phyloP scores from a whole-genome alignment of 2,888 invertebrate species.

The Oligia fasciuncula region DNA sequence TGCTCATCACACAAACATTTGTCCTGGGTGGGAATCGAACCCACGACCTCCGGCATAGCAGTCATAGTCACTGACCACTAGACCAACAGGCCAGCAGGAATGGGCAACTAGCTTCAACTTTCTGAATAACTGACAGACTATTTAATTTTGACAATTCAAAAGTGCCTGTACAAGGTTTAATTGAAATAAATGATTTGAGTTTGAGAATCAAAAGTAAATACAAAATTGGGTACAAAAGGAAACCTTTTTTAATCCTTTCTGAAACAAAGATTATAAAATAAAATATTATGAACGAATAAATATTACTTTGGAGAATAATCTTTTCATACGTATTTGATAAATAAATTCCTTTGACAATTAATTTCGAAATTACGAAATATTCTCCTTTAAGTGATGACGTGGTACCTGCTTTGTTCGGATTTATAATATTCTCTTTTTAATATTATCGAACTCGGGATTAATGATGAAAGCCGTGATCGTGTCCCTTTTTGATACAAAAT shows the following conservation, averaged over 20 bases:
- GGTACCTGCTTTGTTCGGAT: background rate
- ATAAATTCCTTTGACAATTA: constrained; percentile 9
- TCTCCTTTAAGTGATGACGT: background rate
- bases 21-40: too few species aligned
- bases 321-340: constrained; percentile 2
- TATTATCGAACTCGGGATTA: background rate
- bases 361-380: constrained; percentile 7
- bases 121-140: too few species aligned
- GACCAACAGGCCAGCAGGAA: too few species aligned
- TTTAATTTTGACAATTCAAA: too few species aligned
- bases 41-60: too few species aligned
- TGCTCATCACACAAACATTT: too few species aligned
- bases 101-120: too few species aligned
- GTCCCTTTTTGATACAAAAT: background rate
- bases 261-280: background rate
- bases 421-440: background rate
- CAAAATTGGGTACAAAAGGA: background rate
- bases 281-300: constrained; percentile 8
- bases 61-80: too few species aligned
- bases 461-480: background rate
- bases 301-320: constrained; percentile 2
- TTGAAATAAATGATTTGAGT: too few species aligned
- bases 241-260: constrained; percentile 8
- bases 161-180: too few species aligned
- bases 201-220: background rate